Base-by-base conservation (phyloP, 1,140 invertebrate genomes). In the Sycophaga agraensis region DNA sequence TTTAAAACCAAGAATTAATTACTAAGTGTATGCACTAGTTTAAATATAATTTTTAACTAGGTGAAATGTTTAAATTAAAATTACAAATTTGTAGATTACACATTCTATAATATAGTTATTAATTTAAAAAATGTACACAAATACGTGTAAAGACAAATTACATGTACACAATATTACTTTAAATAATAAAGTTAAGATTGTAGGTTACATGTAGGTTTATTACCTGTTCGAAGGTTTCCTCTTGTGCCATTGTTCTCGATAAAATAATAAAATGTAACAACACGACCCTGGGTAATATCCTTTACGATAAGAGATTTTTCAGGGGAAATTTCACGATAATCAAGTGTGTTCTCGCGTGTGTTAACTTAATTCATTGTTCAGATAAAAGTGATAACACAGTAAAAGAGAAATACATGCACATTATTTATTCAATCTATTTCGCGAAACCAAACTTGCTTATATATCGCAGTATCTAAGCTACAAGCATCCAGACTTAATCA, bases 151-250 rank as follows among this genome's bases (percentile, higher is more conserved):
- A 5, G 5, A 11, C 4, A 42, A 42, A 31, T 31, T n/a, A n/a
- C n/a, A n/a, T n/a, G n/a, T n/a, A n/a, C n/a, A n/a, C n/a, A n/a
- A n/a, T n/a, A n/a, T n/a, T n/a, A n/a, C n/a, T n/a, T n/a, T n/a
- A n/a, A n/a, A n/a, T n/a, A n/a, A n/a, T n/a, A n/a, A n/a, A 39
- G n/a, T 16, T 19, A 59, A 1, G 16, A 42, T 34, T 45, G 19
- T 45, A 54, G 43, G 34, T 48, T 61, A 55, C 17, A 24, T 24
- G 11, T 37, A 1, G 11, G 6, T 46, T 55, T 45, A 26, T 51
- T 45, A 68, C 68, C 57, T 70, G 68, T 24, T 70, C 68, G 17
- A 66, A 70, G 45, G 63, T 59, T 63, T 70, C 68, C 21, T 70
- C 68, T 26, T 61, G 45, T 5, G 68, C 68, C 68, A 70, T 70